Base-by-base conservation (phyloP, 2,888 invertebrate species). In the Hetaerina titia region DNA sequence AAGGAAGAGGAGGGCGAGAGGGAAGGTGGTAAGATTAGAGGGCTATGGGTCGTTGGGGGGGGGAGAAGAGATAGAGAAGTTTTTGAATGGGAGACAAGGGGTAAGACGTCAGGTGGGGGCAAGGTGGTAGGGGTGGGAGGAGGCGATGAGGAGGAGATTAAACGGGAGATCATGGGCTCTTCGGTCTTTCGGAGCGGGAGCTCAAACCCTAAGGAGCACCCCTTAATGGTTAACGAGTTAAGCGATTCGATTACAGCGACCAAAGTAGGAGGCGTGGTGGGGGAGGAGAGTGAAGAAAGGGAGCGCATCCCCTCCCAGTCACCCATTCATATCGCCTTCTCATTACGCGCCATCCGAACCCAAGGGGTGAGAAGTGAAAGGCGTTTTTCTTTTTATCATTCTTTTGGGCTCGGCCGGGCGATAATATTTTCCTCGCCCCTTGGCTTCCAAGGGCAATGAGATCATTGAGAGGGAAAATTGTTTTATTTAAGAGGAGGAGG, bases 191-290 rank as follows among this genome's bases (percentile, higher is more conserved):
- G 64, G 9, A 8, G 31, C 19, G 13, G 69, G 92, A 56, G 69
- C 64, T 64, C 22, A 74, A 92, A 56, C 19, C 64, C 74, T 6
- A 90, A 45, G 31, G 63, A 64, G 45, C 69, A 19, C 45, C 92
- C n/a, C 56, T 45, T 92, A 92, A 92, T 74, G 74, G 45, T 92
- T 74, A 74, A 92, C 69, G 69, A 92, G 92, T 92, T 92, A 57
- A 92, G 69, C 74, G 15, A 92, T 92, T 69, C 45, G 92, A 92
- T 92, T 69, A 92, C 81, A 25, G 31, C 25, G 25, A 13, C 31
- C 81, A 19, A 9, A n/a, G 69, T 31, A 81, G 31, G 81, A n/a
- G 81, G 31, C 1, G 15, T 2, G 69, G 69, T 7, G 69, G 6
- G 69, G 6, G 31, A 81, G 4, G n/a, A 25, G 31, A 74, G 22